Percentiles rank a stretch among this genome's conserved stretches.
phyloP scores from a whole-genome alignment of 1,140 invertebrate genomes.

The Drosophila santomea region DNA sequence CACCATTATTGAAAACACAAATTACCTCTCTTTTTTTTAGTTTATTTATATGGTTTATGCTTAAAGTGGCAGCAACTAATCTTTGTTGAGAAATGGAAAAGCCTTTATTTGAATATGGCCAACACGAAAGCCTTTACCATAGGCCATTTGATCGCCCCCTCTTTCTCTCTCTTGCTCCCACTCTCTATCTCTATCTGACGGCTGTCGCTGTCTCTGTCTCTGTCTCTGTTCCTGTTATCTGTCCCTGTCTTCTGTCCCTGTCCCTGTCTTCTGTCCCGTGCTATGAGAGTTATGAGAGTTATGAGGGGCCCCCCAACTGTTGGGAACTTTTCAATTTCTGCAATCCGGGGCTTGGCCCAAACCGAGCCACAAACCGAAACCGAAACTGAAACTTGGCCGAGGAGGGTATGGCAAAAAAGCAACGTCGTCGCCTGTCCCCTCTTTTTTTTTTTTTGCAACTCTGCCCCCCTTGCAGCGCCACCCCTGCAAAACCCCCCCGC shows the following conservation, averaged over 20 bases:
- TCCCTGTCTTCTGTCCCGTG: conserved; percentile 35
- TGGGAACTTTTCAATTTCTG: conserved; percentile 78
- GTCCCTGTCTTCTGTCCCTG: conserved; percentile 9
- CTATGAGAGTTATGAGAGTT: conserved; percentile 75
- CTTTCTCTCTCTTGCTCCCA: background rate
- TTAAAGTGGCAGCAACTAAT: no score
- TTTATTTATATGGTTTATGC: no score
- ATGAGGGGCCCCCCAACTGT: conserved; percentile 74
- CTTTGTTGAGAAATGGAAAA: no score
- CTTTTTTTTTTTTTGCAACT: background rate
- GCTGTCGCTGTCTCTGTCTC: conserved; percentile 1
- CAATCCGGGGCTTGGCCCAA: conserved; percentile 45
- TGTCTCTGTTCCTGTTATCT: conserved; percentile 10
- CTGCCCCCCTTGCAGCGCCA: conserved; percentile 1
- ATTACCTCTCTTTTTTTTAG: no score
- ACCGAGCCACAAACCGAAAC: conserved; percentile 9
- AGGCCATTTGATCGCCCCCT: conserved; percentile 3
- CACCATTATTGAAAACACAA: background rate
- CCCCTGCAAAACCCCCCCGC: background rate
- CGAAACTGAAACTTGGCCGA: conserved; percentile 31
- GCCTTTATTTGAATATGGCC: background rate
- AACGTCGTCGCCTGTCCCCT: conserved; percentile 70
- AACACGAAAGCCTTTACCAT: conserved; percentile 9
- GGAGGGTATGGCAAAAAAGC: conserved; percentile 57
- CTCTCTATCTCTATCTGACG: background rate